Evolutionary conservation across 1,140 invertebrate species (phyloP).

Genomic region (Heliconius hermathena): DNA sequence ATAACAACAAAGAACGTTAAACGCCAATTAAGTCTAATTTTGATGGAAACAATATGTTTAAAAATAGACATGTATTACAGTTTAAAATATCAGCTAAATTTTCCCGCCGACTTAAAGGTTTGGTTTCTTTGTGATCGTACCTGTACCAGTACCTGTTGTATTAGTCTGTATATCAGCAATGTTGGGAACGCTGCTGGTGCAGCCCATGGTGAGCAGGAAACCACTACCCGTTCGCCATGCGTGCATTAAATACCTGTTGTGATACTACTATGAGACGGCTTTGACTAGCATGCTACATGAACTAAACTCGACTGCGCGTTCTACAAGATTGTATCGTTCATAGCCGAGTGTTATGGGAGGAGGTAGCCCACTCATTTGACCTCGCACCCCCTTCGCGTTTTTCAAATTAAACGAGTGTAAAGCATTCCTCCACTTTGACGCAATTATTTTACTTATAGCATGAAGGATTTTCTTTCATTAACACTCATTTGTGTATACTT

Average conservation of each 20-base stretch:
- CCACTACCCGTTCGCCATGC: slow-evolving; percentile 38
- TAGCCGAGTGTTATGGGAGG: slow-evolving; percentile 62
- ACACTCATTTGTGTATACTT: slow-evolving; percentile 23
- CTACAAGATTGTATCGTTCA: slow-evolving; percentile 72
- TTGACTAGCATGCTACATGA: slow-evolving; percentile 55
- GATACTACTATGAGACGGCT: slow-evolving; percentile 30
- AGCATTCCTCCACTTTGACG: slow-evolving; percentile 73
- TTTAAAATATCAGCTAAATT: neutral
- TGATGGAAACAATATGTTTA: slow-evolving; percentile 10
- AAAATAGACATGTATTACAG: slow-evolving; percentile 12
- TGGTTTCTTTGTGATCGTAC: slow-evolving; percentile 32
- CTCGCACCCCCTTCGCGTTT: slow-evolving; percentile 80
- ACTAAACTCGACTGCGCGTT: slow-evolving; percentile 60
- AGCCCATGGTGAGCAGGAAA: slow-evolving; percentile 63
- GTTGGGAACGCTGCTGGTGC: slow-evolving; percentile 69
- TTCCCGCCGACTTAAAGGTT: neutral
- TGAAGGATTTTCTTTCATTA: slow-evolving; percentile 46
- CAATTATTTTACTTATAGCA: slow-evolving; percentile 53
- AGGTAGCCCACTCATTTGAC: slow-evolving; percentile 72
- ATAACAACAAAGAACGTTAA: slow-evolving; percentile 41
- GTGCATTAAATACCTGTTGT: slow-evolving; percentile 25
- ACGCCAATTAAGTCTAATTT: slow-evolving; percentile 31
- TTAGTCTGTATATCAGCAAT: slow-evolving; percentile 49
- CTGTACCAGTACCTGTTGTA: slow-evolving; percentile 55
- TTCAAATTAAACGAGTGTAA: slow-evolving; percentile 77